These are phyloP conservation scores for Homarus gammarus DNA, from an alignment of 2,888 invertebrate genomes.

Conservation along the genomic window DNA sequence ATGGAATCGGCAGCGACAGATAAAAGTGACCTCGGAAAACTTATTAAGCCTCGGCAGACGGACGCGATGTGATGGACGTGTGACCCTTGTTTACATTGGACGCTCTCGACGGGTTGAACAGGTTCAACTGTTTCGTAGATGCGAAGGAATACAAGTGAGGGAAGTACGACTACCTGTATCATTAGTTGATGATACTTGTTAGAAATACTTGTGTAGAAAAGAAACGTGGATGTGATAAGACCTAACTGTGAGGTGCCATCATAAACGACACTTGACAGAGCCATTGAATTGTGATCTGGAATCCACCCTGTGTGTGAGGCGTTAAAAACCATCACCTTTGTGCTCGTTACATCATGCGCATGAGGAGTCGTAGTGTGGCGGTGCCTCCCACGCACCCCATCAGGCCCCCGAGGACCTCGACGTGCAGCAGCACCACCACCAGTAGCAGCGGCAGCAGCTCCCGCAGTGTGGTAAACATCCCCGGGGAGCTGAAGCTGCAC, in stretches of 20 bases:
- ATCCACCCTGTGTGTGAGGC: not conserved
- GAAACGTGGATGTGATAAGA: not conserved
- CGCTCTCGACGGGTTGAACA: slow-evolving; percentile 40
- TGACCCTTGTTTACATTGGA: not conserved
- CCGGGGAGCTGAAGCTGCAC: slow-evolving; percentile 65
- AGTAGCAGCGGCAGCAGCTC: slow-evolving; percentile 24
- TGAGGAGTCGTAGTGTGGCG: slow-evolving; percentile 44
- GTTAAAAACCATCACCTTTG: not conserved
- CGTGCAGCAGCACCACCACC: not conserved
- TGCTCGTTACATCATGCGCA: slow-evolving; percentile 23
- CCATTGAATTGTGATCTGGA: not conserved
- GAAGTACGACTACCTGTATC: slow-evolving; percentile 1
- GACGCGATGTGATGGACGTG: not conserved
- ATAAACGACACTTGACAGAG: not conserved
- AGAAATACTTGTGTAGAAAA: not conserved
- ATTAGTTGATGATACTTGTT: not conserved
- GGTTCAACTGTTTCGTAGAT: slow-evolving; percentile 21
- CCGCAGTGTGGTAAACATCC: slow-evolving; percentile 55
- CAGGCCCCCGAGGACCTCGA: not conserved
- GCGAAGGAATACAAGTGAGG: not conserved
- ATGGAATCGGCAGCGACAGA: not conserved
- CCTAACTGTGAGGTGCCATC: not conserved
- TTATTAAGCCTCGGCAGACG: not conserved
- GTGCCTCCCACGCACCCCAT: not conserved
- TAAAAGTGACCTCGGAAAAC: not conserved